These are phyloP conservation scores for Aricia agestis DNA, from an alignment of 1,140 invertebrate genomes.

Conservation along the genomic window DNA sequence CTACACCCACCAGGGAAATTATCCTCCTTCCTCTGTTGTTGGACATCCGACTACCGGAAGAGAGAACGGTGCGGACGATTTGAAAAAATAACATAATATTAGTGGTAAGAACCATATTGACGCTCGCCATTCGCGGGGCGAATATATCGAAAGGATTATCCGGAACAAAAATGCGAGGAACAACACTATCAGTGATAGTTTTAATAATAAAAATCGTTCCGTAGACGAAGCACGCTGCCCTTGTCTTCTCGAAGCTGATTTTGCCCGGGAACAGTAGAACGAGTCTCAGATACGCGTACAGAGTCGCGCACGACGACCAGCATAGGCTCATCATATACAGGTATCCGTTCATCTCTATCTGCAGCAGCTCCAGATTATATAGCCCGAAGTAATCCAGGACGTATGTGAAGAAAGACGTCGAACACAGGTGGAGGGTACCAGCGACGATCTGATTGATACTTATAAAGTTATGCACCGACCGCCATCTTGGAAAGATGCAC, in stretches of 20 bases:
- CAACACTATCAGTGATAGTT: slow-evolving; percentile 7
- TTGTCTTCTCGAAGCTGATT: slow-evolving; percentile 27
- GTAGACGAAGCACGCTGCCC: slow-evolving; percentile 21
- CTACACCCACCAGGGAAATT: not conserved
- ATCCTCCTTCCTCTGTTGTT: slow-evolving; percentile 6
- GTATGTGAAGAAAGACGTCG: not conserved
- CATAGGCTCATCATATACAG: slow-evolving; percentile 15
- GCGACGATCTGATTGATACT: slow-evolving; percentile 24
- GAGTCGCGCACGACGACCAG: slow-evolving; percentile 21
- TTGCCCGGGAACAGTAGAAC: slow-evolving; percentile 26
- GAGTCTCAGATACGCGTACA: slow-evolving; percentile 25
- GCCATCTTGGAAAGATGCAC: slow-evolving; percentile 22
- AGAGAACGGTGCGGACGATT: slow-evolving; percentile 13
- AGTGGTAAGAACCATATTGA: slow-evolving; percentile 9
- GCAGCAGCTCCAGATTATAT: not conserved
- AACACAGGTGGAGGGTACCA: slow-evolving; percentile 24
- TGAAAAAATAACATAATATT: slow-evolving; percentile 22
- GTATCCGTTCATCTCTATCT: not conserved
- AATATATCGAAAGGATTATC: not conserved
- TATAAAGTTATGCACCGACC: slow-evolving; percentile 26
- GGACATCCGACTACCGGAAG: slow-evolving; percentile 16
- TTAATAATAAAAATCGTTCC: slow-evolving; percentile 5
- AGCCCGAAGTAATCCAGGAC: not conserved
- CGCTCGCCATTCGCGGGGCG: not conserved
- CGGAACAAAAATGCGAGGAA: slow-evolving; percentile 7